These are phyloP conservation scores for Lutjanus argentimaculatus DNA, from an alignment of 2,797 vertebrate genomes.

Conservation along the genomic window DNA sequence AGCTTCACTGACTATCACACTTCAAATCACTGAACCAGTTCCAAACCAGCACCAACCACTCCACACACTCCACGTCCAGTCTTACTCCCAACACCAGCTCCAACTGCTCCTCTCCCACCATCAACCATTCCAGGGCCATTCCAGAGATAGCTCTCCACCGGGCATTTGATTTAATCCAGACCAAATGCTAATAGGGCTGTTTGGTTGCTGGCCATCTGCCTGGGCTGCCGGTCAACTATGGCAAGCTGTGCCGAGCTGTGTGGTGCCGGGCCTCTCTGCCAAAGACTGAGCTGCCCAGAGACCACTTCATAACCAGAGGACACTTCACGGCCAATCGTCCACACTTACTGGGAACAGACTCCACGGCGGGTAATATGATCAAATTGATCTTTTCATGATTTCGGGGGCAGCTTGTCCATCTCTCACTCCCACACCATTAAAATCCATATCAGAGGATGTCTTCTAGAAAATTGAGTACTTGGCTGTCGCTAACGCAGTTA, in stretches of 20 bases:
- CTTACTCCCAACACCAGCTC: conserved; percentile 44
- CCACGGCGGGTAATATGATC: conserved; percentile 41
- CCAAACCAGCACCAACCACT: conserved; percentile 37
- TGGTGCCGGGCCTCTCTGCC: conserved; percentile 63
- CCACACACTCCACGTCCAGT: conserved; percentile 24
- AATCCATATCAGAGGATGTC: conserved; percentile 50
- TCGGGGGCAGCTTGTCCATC: conserved; percentile 59
- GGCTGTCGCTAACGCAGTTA: conserved; percentile 33
- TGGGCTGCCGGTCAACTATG: conserved; percentile 81
- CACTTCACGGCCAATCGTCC: conserved; percentile 74
- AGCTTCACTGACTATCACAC: conserved; percentile 30
- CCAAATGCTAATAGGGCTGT: conserved; percentile 88
- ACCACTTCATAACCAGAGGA: conserved; percentile 80
- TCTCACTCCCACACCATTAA: conserved; percentile 58
- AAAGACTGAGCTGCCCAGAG: conserved; percentile 78
- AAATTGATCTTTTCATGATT: conserved; percentile 75
- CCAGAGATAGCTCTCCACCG: conserved; percentile 72
- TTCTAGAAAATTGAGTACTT: conserved; percentile 51
- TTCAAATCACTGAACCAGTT: conserved; percentile 42
- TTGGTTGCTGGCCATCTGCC: conserved; percentile 86
- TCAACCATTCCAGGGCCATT: conserved; percentile 63
- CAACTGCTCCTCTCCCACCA: conserved; percentile 44
- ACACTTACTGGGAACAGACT: conserved; percentile 68
- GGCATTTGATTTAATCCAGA: conserved; percentile 87
- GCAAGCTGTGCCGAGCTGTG: conserved; percentile 76